phyloP scores from a whole-genome alignment of 2,113 vertebrate genomes.

The Grallaria varia region DNA sequence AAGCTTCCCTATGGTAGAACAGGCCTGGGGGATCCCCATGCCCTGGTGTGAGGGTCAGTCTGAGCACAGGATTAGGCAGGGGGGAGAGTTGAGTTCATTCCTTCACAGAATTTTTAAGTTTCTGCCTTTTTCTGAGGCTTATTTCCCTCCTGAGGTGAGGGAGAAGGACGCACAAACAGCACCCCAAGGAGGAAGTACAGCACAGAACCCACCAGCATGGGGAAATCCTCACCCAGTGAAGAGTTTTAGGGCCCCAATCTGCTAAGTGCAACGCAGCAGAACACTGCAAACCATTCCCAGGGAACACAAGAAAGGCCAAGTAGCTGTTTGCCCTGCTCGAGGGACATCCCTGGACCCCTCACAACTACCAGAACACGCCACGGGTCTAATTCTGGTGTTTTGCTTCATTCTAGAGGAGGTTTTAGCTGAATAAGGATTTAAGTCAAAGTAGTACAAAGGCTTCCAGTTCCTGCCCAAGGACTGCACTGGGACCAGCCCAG shows the following conservation, averaged over 20 bases:
- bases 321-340: accelerated
- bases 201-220: accelerated
- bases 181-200: accelerated
- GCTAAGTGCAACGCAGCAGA: not conserved
- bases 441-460: not conserved
- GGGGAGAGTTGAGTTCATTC: not conserved
- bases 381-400: not conserved
- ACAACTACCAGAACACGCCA: not conserved
- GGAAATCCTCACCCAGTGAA: not conserved
- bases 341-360: not conserved
- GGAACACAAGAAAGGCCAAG: not conserved
- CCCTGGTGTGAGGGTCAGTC: not conserved
- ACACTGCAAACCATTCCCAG: not conserved
- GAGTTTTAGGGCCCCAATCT: not conserved
- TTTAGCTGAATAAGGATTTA: not conserved
- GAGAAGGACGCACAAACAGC: not conserved
- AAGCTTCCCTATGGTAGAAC: not conserved
- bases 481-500: not conserved
- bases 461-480: not conserved
- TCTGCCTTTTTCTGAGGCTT: not conserved
- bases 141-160: not conserved
- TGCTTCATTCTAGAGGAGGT: not conserved
- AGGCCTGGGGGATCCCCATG: not conserved
- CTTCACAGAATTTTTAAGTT: not conserved
- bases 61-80: not conserved